These are phyloP conservation scores for Crax fasciolata DNA, from an alignment of 2,797 vertebrate species.

Conservation along the genomic window DNA sequence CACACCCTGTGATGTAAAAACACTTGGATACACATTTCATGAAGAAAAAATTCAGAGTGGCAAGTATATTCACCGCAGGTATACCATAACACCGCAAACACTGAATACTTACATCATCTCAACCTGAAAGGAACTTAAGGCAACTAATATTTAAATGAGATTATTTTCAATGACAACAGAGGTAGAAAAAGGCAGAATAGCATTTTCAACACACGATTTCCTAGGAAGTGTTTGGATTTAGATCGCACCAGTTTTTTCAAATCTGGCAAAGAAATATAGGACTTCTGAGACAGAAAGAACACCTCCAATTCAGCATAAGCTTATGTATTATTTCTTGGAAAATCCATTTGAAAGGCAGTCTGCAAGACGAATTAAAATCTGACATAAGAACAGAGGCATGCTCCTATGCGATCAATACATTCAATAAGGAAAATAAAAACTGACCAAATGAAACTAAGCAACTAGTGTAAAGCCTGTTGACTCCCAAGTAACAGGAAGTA, in stretches of 20 bases:
- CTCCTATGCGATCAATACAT: neutral
- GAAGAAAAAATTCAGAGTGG: neutral
- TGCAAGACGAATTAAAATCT: neutral
- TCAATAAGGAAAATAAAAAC: neutral
- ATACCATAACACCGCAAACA: neutral
- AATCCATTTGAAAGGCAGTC: neutral
- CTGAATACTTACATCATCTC: neutral
- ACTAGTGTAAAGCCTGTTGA: neutral
- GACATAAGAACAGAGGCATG: neutral
- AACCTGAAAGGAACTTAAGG: neutral
- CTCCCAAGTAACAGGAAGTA: neutral
- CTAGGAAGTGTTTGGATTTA: neutral
- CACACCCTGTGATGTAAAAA: neutral
- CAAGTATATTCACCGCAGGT: neutral
- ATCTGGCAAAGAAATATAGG: neutral
- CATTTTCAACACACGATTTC: neutral
- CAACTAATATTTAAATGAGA: neutral
- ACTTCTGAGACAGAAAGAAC: neutral
- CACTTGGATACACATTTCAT: neutral
- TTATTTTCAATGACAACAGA: neutral
- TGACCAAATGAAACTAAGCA: neutral
- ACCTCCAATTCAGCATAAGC: neutral
- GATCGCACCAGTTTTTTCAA: neutral
- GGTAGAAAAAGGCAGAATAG: neutral
- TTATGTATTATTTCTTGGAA: neutral